These are phyloP conservation scores for Saccostrea echinata DNA, from an alignment of 1,140 invertebrate species.

Conservation along the genomic window DNA sequence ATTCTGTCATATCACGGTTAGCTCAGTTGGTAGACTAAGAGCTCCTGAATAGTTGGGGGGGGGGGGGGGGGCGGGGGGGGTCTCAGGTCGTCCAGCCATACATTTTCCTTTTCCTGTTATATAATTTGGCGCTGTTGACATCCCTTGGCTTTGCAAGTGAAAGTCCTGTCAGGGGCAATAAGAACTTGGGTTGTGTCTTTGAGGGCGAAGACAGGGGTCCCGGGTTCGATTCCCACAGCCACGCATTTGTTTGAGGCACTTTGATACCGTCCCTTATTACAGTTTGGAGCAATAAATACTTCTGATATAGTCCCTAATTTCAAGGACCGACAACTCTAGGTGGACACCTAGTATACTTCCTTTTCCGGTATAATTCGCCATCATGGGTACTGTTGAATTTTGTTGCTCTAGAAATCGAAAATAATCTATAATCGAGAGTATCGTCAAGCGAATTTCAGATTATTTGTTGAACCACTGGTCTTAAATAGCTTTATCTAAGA, in stretches of 20 bases:
- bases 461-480: background rate
- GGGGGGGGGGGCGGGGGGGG: too few species aligned
- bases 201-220: too few species aligned
- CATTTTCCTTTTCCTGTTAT: too few species aligned
- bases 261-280: background rate
- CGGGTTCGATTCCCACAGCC: too few species aligned
- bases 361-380: slow-evolving; percentile 35
- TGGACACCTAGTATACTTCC: background rate
- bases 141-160: too few species aligned
- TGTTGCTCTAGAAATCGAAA: background rate
- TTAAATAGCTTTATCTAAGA: background rate
- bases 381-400: slow-evolving; percentile 19
- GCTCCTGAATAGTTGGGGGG: too few species aligned
- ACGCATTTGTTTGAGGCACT: background rate
- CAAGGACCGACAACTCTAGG: background rate
- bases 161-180: too few species aligned
- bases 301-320: background rate
- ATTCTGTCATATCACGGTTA: too few species aligned
- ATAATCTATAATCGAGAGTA: background rate
- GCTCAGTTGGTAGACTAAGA: too few species aligned
- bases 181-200: too few species aligned
- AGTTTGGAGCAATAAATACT: background rate
- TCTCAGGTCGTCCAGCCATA: too few species aligned
- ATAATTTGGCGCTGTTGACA: too few species aligned
- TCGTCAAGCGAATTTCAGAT: background rate